Percentiles rank a stretch among this genome's conserved stretches.
Evolutionary conservation across 2,797 vertebrate genomes (phyloP).

Genomic region (Rhodeus uyekii): DNA sequence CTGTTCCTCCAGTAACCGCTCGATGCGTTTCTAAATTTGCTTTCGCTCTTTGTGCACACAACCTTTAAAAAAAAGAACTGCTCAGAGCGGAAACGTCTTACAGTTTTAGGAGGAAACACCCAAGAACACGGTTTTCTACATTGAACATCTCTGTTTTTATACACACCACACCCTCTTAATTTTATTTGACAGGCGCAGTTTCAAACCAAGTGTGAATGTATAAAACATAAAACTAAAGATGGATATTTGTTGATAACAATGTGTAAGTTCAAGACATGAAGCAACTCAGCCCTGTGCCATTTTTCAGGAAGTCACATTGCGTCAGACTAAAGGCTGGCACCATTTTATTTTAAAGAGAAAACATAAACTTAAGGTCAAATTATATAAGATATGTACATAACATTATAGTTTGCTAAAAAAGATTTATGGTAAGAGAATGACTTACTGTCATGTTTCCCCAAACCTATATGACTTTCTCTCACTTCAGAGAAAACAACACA

Average conservation of each 20-base stretch:
- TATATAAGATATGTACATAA: not conserved
- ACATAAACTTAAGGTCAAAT: not conserved
- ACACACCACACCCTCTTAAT: conserved; percentile 5
- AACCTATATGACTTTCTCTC: not conserved
- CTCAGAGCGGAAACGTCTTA: conserved; percentile 44
- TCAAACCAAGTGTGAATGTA: not conserved
- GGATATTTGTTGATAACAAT: not conserved
- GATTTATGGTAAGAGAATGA: not conserved
- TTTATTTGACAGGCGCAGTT: conserved; percentile 2
- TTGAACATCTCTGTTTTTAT: not conserved
- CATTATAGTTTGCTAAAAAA: not conserved
- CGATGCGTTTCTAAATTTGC: not conserved
- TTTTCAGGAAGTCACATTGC: conserved; percentile 35
- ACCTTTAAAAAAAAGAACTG: not conserved
- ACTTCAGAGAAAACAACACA: not conserved
- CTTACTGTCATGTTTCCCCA: not conserved
- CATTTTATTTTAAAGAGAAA: not conserved
- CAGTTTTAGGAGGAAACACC: conserved; percentile 45
- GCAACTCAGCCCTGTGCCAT: too few species aligned
- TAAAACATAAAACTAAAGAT: not conserved
- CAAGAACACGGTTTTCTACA: not conserved
- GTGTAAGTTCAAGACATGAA: not conserved
- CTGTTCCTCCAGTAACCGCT: not conserved
- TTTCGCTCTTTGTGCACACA: conserved; percentile 9
- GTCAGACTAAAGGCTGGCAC: conserved; percentile 1